A percentile compares a stretch with the other conserved stretches of the same genome.
Conservation (phyloP, 2,797 vertebrate genomes). For the Esox lucius region DNA sequence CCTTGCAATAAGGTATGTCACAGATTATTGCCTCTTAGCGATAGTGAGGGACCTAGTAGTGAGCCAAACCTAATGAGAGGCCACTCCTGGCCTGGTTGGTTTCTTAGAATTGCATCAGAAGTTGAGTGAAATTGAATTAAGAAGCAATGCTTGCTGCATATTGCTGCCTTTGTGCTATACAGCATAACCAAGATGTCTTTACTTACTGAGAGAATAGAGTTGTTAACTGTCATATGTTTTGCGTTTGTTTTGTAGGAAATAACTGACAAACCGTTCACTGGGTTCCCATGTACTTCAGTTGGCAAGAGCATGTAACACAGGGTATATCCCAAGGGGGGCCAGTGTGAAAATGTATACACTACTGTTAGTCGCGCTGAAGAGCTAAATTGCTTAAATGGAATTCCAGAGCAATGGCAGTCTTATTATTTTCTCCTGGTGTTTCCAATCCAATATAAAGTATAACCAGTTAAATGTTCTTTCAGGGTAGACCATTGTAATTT, state of each 20-base stretch:
- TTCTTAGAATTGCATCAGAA: constrained; percentile 77
- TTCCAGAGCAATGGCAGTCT: not conserved
- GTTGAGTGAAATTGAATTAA: constrained; percentile 60
- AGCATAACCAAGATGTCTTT: not conserved
- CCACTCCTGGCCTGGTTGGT: constrained; percentile 55
- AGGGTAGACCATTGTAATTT: not conserved
- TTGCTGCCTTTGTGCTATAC: constrained; percentile 28
- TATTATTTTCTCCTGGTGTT: not conserved
- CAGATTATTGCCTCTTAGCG: constrained; percentile 55
- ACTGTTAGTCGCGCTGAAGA: too few relatives aligned
- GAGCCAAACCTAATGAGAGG: constrained; percentile 57
- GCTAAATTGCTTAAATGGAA: too few relatives aligned
- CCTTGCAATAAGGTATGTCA: constrained; percentile 52
- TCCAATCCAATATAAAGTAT: not conserved
- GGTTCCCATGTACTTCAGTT: too few relatives aligned
- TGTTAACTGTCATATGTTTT: not conserved
- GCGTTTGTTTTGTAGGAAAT: not conserved
- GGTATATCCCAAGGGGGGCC: too few relatives aligned
- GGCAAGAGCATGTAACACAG: too few relatives aligned
- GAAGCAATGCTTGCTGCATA: constrained; percentile 38
- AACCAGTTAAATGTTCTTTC: not conserved
- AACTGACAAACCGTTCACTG: too few relatives aligned
- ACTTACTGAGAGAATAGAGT: not conserved
- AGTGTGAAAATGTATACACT: too few relatives aligned
- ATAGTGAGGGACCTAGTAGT: constrained; percentile 31